phyloP scores from a whole-genome alignment of 2,113 vertebrate genomes.

The Myocastor coypus region DNA sequence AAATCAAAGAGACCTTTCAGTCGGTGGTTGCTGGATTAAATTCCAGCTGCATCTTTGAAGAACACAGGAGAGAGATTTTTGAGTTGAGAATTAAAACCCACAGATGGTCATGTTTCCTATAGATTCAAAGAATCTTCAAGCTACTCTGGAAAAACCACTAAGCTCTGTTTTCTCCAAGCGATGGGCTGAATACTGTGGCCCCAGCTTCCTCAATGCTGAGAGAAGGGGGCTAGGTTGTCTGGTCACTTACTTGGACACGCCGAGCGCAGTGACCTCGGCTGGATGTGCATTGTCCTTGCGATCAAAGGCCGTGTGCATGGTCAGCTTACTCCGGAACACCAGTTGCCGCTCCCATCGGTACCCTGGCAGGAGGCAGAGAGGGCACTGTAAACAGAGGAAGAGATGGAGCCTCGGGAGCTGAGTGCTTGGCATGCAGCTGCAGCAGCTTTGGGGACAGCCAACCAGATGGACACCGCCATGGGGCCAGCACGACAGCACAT shows the following conservation, averaged over 20 bases:
- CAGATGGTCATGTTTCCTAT: background rate
- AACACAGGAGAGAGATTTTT: background rate
- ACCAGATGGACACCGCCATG: accelerated
- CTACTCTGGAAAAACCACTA: background rate
- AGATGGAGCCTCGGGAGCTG: accelerated
- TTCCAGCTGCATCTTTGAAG: background rate
- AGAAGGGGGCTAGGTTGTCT: accelerated
- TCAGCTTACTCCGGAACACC: conserved; percentile 98
- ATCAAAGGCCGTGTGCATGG: conserved; percentile 99
- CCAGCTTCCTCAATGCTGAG: accelerated
- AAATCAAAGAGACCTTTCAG: background rate
- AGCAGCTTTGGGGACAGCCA: background rate
- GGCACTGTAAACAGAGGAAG: background rate
- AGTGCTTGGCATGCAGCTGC: too few species aligned
- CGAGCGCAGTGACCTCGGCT: conserved; percentile 94
- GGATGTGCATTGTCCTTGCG: conserved; percentile 98
- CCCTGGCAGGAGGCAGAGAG: conserved; percentile 84
- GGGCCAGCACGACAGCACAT: accelerated
- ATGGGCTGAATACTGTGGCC: background rate
- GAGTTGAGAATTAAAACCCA: conserved; percentile 12
- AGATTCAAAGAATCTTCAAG: background rate
- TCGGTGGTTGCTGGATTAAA: background rate
- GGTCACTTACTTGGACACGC: conserved; percentile 95
- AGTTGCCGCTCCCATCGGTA: conserved; percentile 98
- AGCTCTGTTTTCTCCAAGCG: background rate